Base-by-base conservation (phyloP, 2,888 invertebrate species). In the Nomada hirtipes region DNA sequence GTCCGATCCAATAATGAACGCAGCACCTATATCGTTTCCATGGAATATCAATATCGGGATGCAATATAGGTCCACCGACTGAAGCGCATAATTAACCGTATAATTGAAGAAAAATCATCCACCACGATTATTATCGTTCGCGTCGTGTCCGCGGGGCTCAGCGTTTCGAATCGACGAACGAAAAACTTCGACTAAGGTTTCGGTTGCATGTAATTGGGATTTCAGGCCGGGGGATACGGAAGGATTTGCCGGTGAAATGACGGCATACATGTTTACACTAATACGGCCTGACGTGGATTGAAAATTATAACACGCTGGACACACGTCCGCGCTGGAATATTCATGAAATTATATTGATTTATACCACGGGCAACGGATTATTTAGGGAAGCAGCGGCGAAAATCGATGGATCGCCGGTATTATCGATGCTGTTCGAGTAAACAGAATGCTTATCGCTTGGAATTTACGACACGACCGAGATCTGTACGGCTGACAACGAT, bases 301-400 rank as follows among this genome's bases (percentile, higher is more conserved):
- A 77, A 87, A 86, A 82, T 87, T 86, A 78, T 86, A 86, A 87
- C 79, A 77, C 76, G 76, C 52, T 44, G 72, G 84, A 79, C 83
- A 77, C 78, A 59, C 65, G 75, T 82, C 69, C 75, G 26, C 29
- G 18, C 7, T 55, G 50, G 84, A 86, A 86, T 86, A 86, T 86
- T 86, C 86, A 84, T 86, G 81, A 83, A 70, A 84, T 79, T 82
- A 77, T 79, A 86, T 86, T 79, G 77, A 86, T 86, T 82, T 78
- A 79, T 78, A 69, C 53, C 57, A 0, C 23, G 63, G n/a, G 44
- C 61, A 20, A 36, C 26, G 76, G 74, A 83, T 85, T 83, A 83
- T 67, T 85, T 78, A 55, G 72, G 23, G 52, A 36, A n/a, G 64
- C 44, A 52, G 20, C 50, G 61, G 10, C 20, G 82, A 82, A 85